phyloP scores from a whole-genome alignment of 2,797 vertebrate species.

The Poecile montanus region DNA sequence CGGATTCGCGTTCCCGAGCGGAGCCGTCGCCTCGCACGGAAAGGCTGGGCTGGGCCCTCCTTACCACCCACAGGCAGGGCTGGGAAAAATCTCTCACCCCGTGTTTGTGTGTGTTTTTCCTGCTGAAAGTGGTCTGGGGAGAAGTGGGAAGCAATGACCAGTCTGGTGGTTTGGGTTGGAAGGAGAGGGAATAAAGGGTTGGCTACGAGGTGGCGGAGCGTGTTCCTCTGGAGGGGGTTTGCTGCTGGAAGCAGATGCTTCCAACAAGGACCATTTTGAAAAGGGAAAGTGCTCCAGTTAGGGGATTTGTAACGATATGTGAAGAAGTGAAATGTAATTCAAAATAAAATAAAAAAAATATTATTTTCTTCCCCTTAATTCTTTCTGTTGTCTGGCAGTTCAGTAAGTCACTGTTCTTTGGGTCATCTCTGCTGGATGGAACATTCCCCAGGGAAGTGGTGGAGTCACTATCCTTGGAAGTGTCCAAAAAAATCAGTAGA shows the following conservation, averaged over 20 bases:
- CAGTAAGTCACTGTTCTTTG: neutral
- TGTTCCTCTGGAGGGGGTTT: neutral
- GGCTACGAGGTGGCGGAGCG: neutral
- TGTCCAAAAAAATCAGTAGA: neutral
- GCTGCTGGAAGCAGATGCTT: neutral
- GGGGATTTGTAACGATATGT: fast-evolving
- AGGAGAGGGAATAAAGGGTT: neutral
- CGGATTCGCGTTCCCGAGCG: conserved; percentile 48
- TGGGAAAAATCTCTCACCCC: neutral
- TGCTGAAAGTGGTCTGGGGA: conserved; percentile 39
- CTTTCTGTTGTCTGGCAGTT: neutral
- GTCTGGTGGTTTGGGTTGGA: conserved; percentile 44
- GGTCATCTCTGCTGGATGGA: neutral
- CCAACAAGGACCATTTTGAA: conserved; percentile 9
- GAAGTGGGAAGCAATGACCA: conserved; percentile 5
- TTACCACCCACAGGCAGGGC: conserved; percentile 53
- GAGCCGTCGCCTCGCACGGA: conserved; percentile 10
- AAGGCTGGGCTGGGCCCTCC: neutral
- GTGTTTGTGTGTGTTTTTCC: neutral
- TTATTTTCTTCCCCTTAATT: neutral
- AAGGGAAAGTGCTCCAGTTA: neutral
- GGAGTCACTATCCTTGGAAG: neutral
- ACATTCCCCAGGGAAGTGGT: neutral
- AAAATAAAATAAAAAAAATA: neutral
- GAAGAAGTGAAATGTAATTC: neutral